Evolutionary conservation across 2,797 vertebrate genomes (phyloP).

Genomic region (Labroides dimidiatus): DNA sequence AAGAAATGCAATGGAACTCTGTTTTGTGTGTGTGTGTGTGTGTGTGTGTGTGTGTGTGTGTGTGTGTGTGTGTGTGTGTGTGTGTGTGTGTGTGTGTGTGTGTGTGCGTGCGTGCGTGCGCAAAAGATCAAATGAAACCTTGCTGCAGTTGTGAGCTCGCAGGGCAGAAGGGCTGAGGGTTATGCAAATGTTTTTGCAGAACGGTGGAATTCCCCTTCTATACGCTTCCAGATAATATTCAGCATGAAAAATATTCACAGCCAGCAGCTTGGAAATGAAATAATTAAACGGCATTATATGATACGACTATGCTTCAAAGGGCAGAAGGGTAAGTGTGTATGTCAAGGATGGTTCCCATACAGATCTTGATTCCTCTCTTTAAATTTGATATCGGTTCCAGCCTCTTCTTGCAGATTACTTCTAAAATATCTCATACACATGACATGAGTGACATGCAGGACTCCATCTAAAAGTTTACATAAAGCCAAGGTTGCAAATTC

Average conservation of each 20-base stretch:
- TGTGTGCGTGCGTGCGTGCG: constrained; percentile 5
- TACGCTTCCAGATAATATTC: constrained; percentile 56
- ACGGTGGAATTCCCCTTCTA: constrained; percentile 54
- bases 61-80: not conserved
- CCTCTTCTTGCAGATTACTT: constrained; percentile 37
- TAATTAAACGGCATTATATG: constrained; percentile 54
- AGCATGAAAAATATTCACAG: constrained; percentile 45
- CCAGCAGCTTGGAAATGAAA: constrained; percentile 51
- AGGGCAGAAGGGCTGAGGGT: constrained; percentile 49
- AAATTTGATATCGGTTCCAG: constrained; percentile 37
- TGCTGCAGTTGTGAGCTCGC: constrained; percentile 43
- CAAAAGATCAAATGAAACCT: constrained; percentile 61
- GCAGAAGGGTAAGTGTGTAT: constrained; percentile 40
- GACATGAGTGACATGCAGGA: constrained; percentile 56
- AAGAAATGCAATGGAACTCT: constrained; percentile 26
- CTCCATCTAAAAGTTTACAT: constrained; percentile 46
- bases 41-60: not conserved
- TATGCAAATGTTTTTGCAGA: constrained; percentile 61
- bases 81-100: not conserved
- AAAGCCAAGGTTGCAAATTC: constrained; percentile 47
- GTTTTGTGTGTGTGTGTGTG: constrained; percentile 8
- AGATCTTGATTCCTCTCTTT: constrained; percentile 53
- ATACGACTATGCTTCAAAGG: constrained; percentile 51
- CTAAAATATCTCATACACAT: constrained; percentile 34
- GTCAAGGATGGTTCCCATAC: constrained; percentile 36